Conservation (phyloP, 2,113 vertebrate species). For the Vidua macroura region DNA sequence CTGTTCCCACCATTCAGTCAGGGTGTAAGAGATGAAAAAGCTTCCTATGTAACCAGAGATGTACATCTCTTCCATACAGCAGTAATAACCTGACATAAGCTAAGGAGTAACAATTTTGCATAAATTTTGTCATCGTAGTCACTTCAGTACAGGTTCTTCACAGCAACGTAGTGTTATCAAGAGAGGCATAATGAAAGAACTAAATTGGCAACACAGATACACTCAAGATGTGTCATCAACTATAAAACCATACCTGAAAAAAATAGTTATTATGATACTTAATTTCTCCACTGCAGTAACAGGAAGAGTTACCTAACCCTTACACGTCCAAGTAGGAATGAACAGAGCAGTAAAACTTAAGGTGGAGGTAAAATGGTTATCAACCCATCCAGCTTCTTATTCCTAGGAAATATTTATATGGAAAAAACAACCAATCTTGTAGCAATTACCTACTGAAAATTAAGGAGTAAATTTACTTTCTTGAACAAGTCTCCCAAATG, state of each 20-base stretch:
- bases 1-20: not conserved
- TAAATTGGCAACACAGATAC: not conserved
- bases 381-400: not conserved
- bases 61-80: not conserved
- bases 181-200: not conserved
- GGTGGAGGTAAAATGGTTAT: not conserved
- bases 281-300: not conserved
- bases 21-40: not conserved
- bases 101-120: not conserved
- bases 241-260: not conserved
- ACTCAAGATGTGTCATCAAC: not conserved
- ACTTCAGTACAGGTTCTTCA: not conserved
- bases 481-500: not conserved
- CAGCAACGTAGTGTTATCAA: not conserved
- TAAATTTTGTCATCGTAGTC: not conserved
- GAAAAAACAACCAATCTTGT: not conserved
- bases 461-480: not conserved
- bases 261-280: not conserved
- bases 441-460: not conserved
- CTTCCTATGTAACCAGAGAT: not conserved
- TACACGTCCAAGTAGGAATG: not conserved
- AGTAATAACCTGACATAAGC: not conserved
- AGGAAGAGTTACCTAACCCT: rapidly evolving
- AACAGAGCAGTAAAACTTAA: not conserved
- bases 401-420: not conserved